These are phyloP conservation scores for Agonopterix heracliana DNA, from an alignment of 2,888 invertebrate species.

Conservation along the genomic window DNA sequence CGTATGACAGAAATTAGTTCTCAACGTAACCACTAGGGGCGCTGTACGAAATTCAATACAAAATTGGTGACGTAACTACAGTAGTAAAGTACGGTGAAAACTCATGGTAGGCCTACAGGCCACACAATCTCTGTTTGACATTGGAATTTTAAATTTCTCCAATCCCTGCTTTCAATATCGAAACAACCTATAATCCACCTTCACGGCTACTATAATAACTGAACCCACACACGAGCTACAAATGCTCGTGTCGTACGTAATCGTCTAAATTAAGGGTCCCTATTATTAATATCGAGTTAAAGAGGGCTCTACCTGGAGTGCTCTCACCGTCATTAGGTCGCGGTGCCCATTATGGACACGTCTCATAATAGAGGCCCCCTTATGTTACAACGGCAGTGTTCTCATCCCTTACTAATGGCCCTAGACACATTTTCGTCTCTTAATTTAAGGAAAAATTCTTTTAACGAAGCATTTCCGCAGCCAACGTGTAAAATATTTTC, in stretches of 20 bases:
- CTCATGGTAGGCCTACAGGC: too few species aligned
- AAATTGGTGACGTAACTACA: too few species aligned
- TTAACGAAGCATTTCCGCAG: too few species aligned
- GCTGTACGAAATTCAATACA: too few species aligned
- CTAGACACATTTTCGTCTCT: slow-evolving; percentile 37
- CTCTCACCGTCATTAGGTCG: slow-evolving; percentile 47
- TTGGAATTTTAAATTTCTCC: slow-evolving; percentile 25
- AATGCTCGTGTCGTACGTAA: slow-evolving; percentile 6
- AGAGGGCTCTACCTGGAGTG: slow-evolving; percentile 48
- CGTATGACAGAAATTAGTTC: too few species aligned
- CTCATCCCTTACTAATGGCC: slow-evolving; percentile 34
- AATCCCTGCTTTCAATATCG: not conserved
- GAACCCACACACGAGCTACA: too few species aligned
- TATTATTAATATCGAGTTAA: slow-evolving; percentile 52
- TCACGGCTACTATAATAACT: too few species aligned
- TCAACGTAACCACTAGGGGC: too few species aligned
- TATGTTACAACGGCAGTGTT: slow-evolving; percentile 36
- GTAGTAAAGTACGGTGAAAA: too few species aligned
- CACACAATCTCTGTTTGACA: slow-evolving; percentile 2
- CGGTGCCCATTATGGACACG: slow-evolving; percentile 42
- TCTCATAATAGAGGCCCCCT: slow-evolving; percentile 49
- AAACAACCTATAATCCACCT: too few species aligned
- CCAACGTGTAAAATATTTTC: not conserved
- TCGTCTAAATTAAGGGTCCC: slow-evolving; percentile 29
- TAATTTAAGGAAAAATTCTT: slow-evolving; percentile 38